Evolutionary conservation across 2,113 vertebrate species (phyloP).

Genomic region (Miniopterus natalensis): DNA sequence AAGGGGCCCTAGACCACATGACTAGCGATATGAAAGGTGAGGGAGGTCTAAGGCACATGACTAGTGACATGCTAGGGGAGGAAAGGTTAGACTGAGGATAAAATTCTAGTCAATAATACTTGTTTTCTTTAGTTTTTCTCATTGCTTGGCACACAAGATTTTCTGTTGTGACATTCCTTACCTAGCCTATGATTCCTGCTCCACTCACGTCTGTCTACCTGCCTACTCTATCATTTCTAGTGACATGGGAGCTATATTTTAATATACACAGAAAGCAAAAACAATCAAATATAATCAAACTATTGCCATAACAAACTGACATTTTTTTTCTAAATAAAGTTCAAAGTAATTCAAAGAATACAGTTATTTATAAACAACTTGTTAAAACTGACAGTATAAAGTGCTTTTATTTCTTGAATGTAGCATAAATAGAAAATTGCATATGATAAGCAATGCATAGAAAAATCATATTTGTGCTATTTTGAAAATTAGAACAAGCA

Average conservation of each 20-base stretch:
- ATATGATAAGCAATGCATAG: slow-evolving; percentile 48
- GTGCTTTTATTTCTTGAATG: slow-evolving; percentile 28
- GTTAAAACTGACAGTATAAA: slow-evolving; percentile 52
- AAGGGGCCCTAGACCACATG: background rate
- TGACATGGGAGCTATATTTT: background rate
- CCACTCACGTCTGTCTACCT: background rate
- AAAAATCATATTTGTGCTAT: slow-evolving; percentile 30
- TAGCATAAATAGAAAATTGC: slow-evolving; percentile 71
- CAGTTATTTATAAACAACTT: slow-evolving; percentile 41
- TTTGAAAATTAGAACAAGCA: slow-evolving; percentile 51
- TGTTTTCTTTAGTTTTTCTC: background rate
- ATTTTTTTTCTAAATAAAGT: slow-evolving; percentile 36
- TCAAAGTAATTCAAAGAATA: slow-evolving; percentile 66
- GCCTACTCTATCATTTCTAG: background rate
- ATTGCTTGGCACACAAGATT: background rate
- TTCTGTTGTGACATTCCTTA: background rate
- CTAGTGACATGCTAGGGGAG: background rate
- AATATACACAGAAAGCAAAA: background rate
- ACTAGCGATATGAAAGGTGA: background rate
- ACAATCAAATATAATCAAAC: slow-evolving; percentile 33
- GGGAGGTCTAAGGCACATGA: background rate
- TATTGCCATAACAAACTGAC: background rate
- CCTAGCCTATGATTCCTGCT: background rate
- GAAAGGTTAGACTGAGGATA: background rate
- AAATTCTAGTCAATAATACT: background rate